Conservation (phyloP, 1,140 invertebrate species). For the Periplaneta americana region DNA sequence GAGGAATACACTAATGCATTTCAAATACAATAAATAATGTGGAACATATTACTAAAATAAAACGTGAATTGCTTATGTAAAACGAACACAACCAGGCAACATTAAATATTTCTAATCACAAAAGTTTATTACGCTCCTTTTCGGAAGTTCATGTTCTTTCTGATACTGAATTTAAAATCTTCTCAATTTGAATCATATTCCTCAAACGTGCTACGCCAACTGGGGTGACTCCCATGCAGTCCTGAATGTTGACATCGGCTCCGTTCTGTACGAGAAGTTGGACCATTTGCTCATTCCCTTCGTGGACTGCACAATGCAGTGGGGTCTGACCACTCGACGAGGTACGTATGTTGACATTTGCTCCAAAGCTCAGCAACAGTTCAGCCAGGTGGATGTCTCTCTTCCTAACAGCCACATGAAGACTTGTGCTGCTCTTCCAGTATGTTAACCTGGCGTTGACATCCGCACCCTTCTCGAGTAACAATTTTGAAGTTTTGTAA, state of each 20-base stretch:
- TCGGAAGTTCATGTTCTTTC: too few species aligned
- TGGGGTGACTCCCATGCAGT: too few species aligned
- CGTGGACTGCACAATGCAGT: neutral
- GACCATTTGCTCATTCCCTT: neutral
- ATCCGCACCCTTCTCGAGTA: neutral
- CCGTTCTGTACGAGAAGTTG: neutral
- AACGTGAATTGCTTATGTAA: too few species aligned
- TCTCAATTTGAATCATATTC: too few species aligned
- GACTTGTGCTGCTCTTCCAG: neutral
- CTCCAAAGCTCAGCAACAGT: neutral
- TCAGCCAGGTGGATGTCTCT: neutral
- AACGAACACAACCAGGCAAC: too few species aligned
- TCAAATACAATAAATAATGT: too few species aligned
- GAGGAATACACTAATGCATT: too few species aligned
- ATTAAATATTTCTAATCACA: too few species aligned
- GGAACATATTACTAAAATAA: too few species aligned
- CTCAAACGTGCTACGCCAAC: too few species aligned
- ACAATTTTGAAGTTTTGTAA: neutral
- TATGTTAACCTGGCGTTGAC: neutral
- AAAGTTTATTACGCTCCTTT: too few species aligned
- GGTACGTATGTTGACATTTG: neutral
- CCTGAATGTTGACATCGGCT: neutral
- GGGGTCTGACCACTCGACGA: neutral
- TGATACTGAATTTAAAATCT: too few species aligned
- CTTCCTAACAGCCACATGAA: neutral